A percentile compares a stretch with the other conserved stretches of the same genome.
Evolutionary conservation across 2,888 invertebrate species (phyloP).

Genomic region (Philonicus albiceps): DNA sequence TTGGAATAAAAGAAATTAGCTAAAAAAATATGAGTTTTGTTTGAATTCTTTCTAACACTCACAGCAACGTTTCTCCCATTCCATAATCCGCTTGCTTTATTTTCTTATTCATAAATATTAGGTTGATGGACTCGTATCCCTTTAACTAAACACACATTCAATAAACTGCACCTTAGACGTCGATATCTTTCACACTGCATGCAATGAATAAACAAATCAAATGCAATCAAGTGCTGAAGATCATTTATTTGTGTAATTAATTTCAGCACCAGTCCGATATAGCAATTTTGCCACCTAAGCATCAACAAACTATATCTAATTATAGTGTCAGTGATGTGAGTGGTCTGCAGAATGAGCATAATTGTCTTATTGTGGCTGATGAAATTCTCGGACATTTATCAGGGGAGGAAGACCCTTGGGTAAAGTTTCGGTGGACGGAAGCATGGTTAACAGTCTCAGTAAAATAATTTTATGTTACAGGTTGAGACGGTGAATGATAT

Average conservation of each 20-base stretch:
- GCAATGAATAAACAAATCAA: neutral
- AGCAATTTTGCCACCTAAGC: constrained; percentile 46
- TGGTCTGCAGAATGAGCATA: constrained; percentile 42
- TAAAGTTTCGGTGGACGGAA: neutral
- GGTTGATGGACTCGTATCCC: neutral
- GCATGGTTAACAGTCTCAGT: neutral
- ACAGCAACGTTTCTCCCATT: neutral
- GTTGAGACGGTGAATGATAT: constrained; percentile 49
- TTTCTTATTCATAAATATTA: constrained; percentile 1
- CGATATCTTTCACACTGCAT: neutral
- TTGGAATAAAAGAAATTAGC: constrained; percentile 24
- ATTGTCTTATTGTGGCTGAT: constrained; percentile 42
- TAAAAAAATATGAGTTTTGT: constrained; percentile 3
- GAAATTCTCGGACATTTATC: constrained; percentile 49
- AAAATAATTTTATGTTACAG: constrained; percentile 29
- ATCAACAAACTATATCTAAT: constrained; percentile 46
- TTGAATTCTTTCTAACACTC: neutral
- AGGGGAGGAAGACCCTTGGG: constrained; percentile 52
- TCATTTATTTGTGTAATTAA: constrained; percentile 34
- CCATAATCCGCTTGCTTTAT: neutral
- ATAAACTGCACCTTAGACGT: neutral
- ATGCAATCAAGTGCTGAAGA: neutral
- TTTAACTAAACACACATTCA: neutral
- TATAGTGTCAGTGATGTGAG: constrained; percentile 45
- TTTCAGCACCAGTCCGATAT: constrained; percentile 47